These are phyloP conservation scores for Phalacrocorax pelagicus DNA, from an alignment of 2,113 vertebrate genomes.

Conservation along the genomic window DNA sequence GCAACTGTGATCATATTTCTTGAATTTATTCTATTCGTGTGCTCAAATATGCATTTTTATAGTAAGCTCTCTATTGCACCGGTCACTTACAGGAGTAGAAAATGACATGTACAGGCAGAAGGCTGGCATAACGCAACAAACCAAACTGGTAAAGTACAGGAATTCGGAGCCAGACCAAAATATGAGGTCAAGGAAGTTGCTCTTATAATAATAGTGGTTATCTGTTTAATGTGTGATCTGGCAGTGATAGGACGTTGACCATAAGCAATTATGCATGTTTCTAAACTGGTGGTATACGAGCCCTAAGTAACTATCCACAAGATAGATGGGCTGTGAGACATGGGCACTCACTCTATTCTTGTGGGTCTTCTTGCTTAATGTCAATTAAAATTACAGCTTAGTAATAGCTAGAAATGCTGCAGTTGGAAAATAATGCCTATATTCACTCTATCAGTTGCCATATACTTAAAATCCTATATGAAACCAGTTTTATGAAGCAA, in stretches of 20 bases:
- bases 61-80: background rate
- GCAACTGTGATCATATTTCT: conserved; percentile 75
- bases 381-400: conserved; percentile 71
- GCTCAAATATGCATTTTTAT: conserved; percentile 61
- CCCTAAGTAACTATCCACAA: conserved; percentile 27
- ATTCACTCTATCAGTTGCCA: background rate
- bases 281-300: conserved; percentile 72
- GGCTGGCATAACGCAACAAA: conserved; percentile 62
- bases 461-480: background rate
- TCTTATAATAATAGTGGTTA: conserved; percentile 78
- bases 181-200: conserved; percentile 75
- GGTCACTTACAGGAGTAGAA: conserved; percentile 70
- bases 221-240: conserved; percentile 83
- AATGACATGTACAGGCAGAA: conserved; percentile 62
- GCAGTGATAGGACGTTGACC: conserved; percentile 69
- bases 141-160: conserved; percentile 68
- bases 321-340: conserved; percentile 70
- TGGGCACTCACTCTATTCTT: conserved; percentile 44
- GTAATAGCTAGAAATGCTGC: conserved; percentile 15
- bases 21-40: conserved; percentile 67
- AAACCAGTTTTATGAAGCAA: background rate
- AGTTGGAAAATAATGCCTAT: background rate
- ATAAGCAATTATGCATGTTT: conserved; percentile 75
- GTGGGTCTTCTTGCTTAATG: conserved; percentile 63
- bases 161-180: conserved; percentile 74